These are phyloP conservation scores for Gouania willdenowi DNA, from an alignment of 2,797 vertebrate species.

Conservation along the genomic window DNA sequence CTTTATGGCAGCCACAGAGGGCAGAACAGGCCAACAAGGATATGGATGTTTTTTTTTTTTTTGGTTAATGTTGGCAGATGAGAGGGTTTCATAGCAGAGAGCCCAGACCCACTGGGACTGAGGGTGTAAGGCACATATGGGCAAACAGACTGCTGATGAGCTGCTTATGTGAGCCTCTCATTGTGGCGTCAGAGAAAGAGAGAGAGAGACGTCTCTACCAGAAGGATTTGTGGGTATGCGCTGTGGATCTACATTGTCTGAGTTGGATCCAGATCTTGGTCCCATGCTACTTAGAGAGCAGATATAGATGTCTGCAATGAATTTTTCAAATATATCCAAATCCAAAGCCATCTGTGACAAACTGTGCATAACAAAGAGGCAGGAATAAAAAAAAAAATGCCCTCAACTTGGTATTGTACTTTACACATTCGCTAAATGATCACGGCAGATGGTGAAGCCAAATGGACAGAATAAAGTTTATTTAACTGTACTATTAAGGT, in stretches of 20 bases:
- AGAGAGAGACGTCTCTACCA: conserved; percentile 35
- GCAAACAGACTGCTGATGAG: conserved; percentile 70
- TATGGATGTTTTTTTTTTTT: conserved; percentile 35
- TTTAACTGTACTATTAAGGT: conserved; percentile 59
- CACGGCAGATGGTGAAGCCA: conserved; percentile 27
- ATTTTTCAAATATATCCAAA: conserved; percentile 1
- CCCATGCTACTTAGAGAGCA: conserved; percentile 18
- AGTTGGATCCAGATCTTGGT: conserved; percentile 26
- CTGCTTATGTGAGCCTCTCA: conserved; percentile 69
- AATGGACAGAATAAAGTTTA: conserved; percentile 57
- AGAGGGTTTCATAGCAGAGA: conserved; percentile 71
- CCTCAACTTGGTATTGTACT: conserved; percentile 32
- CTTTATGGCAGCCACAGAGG: conserved; percentile 50
- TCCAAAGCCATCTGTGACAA: neutral
- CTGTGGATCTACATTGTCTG: conserved; percentile 35
- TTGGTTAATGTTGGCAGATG: conserved; percentile 67
- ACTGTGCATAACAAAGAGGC: conserved; percentile 1
- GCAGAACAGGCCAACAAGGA: conserved; percentile 41
- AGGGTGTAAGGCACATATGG: conserved; percentile 76
- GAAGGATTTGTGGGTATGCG: conserved; percentile 40
- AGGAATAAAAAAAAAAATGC: conserved; percentile 15
- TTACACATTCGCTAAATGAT: conserved; percentile 46
- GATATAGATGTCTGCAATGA: conserved; percentile 9
- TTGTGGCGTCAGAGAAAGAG: conserved; percentile 60
- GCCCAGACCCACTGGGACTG: conserved; percentile 63